Conservation (phyloP, 2,888 invertebrate genomes). For the Lutraria lutraria region DNA sequence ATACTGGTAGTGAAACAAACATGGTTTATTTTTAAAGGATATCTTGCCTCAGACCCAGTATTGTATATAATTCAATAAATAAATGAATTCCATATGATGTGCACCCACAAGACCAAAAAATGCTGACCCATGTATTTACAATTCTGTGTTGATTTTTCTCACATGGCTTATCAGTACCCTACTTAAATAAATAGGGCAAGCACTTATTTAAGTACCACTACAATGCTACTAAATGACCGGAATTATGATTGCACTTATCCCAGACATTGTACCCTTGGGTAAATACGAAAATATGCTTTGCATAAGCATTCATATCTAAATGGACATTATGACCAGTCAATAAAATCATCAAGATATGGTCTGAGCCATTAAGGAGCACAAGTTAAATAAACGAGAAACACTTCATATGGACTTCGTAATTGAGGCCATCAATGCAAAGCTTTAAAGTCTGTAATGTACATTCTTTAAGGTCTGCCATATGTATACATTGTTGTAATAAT, state of each 20-base stretch:
- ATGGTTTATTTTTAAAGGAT: no score
- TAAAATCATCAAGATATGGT: slow-evolving; percentile 30
- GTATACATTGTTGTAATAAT: neutral
- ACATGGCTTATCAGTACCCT: slow-evolving; percentile 26
- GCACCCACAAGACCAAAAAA: neutral
- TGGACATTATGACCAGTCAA: slow-evolving; percentile 35
- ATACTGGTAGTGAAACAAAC: no score
- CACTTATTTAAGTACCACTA: slow-evolving; percentile 16
- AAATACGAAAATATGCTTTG: slow-evolving; percentile 22
- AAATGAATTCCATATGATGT: no score
- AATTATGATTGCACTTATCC: neutral
- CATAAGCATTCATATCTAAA: slow-evolving; percentile 51
- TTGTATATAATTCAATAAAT: no score
- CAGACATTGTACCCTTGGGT: neutral
- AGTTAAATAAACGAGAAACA: slow-evolving; percentile 22
- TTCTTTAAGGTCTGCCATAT: neutral
- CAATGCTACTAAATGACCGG: slow-evolving; percentile 32
- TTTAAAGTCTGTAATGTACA: neutral
- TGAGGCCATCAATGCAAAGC: neutral
- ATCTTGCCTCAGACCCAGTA: no score
- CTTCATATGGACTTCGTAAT: neutral
- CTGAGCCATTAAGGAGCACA: neutral
- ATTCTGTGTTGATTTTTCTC: slow-evolving; percentile 31
- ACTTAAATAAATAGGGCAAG: slow-evolving; percentile 32
- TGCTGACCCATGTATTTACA: neutral